Percentiles rank a stretch among this genome's conserved stretches.
Evolutionary conservation across 2,797 vertebrate species (phyloP).

Genomic region (Epinephelus coioides): DNA sequence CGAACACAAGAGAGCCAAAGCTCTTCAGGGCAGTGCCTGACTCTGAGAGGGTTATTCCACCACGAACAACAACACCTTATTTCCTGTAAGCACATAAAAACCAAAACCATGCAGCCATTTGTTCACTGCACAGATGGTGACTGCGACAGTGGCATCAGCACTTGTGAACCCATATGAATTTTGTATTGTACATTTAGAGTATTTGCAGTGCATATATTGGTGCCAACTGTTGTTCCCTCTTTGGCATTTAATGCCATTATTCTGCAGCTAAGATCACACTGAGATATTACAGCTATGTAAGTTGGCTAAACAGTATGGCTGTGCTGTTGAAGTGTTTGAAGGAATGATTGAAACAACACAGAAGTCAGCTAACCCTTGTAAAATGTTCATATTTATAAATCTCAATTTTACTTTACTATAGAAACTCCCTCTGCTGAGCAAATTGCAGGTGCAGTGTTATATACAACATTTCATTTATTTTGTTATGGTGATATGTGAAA

Average conservation of each 20-base stretch:
- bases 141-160: constrained; percentile 49
- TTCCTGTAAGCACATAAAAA: constrained; percentile 72
- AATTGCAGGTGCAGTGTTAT: constrained; percentile 47
- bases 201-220: constrained; percentile 52
- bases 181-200: constrained; percentile 64
- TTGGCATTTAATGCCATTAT: constrained; percentile 49
- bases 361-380: constrained; percentile 39
- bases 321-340: constrained; percentile 41
- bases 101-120: constrained; percentile 15
- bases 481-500: constrained; percentile 53
- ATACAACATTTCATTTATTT: constrained; percentile 60
- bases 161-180: constrained; percentile 59
- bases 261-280: constrained; percentile 36
- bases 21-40: constrained; percentile 97
- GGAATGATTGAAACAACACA: constrained; percentile 43
- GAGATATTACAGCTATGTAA: constrained; percentile 11
- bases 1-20: constrained; percentile 96
- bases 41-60: constrained; percentile 93
- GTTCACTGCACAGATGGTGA: constrained; percentile 35
- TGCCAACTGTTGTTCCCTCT: constrained; percentile 66
- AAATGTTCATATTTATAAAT: constrained; percentile 69
- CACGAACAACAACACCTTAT: constrained; percentile 82
- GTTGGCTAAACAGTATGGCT: constrained; percentile 15
- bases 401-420: constrained; percentile 41
- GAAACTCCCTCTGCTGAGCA: constrained; percentile 45